A percentile compares a stretch with the other conserved stretches of the same genome.
These are phyloP conservation scores for Philonicus albiceps DNA, from an alignment of 2,888 invertebrate genomes.

Conservation along the genomic window DNA sequence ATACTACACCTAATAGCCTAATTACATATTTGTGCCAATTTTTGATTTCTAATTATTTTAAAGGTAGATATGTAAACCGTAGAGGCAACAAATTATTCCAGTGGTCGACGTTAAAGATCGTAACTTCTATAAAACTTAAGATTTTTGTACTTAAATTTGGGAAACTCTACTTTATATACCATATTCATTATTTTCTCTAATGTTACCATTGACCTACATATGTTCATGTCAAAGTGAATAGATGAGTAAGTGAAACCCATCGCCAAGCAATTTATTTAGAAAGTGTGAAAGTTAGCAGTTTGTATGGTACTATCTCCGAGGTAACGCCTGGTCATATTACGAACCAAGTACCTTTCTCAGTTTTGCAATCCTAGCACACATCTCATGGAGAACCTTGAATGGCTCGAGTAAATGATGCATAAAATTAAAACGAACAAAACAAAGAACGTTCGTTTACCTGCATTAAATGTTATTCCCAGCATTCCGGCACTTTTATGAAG, in stretches of 20 bases:
- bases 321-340: background rate
- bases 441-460: background rate
- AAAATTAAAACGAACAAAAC: background rate
- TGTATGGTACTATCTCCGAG: background rate
- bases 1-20: too few relatives aligned
- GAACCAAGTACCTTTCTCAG: background rate
- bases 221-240: background rate
- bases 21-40: too few relatives aligned
- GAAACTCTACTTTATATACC: too few relatives aligned
- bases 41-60: too few relatives aligned
- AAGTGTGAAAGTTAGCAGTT: background rate
- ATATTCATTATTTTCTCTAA: background rate
- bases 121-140: too few relatives aligned
- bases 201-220: too few relatives aligned
- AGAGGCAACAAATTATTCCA: too few relatives aligned
- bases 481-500: background rate
- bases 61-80: too few relatives aligned
- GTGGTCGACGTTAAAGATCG: too few relatives aligned
- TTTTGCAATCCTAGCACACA: background rate
- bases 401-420: background rate
- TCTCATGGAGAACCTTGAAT: background rate
- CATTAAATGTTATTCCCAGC: background rate
- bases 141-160: too few relatives aligned
- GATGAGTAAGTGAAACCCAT: background rate
- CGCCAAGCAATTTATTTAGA: too few relatives aligned